phyloP scores from a whole-genome alignment of 2,888 invertebrate species.

The Meliscaeva auricollis region DNA sequence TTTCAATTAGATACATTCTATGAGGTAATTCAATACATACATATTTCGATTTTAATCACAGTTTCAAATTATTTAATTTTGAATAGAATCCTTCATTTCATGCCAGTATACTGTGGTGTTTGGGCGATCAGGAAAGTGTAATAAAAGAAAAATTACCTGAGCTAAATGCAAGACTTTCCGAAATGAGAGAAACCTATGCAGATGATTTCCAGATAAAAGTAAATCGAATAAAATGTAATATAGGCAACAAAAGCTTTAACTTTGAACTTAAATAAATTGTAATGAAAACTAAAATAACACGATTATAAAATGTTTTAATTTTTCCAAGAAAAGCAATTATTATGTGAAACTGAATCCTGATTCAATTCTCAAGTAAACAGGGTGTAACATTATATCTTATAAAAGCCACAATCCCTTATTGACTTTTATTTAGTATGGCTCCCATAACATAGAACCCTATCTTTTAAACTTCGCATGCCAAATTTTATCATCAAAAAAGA shows the following conservation, averaged over 20 bases:
- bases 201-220: constrained; percentile 85
- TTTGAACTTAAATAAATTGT: constrained; percentile 84
- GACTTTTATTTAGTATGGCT: too few relatives aligned
- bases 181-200: constrained; percentile 81
- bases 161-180: constrained; percentile 84
- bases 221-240: constrained; percentile 88
- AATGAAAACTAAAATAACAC: not conserved
- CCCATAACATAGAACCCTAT: too few relatives aligned
- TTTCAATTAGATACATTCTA: constrained; percentile 92
- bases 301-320: too few relatives aligned
- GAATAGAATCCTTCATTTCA: constrained; percentile 93
- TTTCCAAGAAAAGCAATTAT: too few relatives aligned
- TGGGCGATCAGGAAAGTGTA: constrained; percentile 87
- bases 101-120: constrained; percentile 92
- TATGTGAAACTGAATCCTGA: too few relatives aligned
- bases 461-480: too few relatives aligned
- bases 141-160: constrained; percentile 84
- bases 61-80: not conserved
- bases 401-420: too few relatives aligned
- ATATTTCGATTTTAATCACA: constrained; percentile 35
- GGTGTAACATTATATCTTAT: too few relatives aligned
- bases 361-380: too few relatives aligned
- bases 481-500: too few relatives aligned
- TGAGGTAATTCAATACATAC: constrained; percentile 85
- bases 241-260: constrained; percentile 89